These are phyloP conservation scores for Epirrhoe alternata DNA, from an alignment of 2,888 invertebrate genomes.

Conservation along the genomic window DNA sequence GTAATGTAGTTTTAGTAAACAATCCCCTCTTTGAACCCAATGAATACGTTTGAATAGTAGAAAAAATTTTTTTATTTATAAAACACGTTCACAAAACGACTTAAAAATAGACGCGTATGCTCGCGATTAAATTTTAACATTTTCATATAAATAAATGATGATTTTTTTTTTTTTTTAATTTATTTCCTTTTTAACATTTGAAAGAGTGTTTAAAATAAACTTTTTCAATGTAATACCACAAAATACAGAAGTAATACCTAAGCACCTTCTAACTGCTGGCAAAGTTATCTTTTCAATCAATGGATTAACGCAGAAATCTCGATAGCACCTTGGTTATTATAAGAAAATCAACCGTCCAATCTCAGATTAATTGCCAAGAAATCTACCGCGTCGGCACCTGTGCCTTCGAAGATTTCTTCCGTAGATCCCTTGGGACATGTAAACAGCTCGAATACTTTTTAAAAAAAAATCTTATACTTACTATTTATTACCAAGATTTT, in stretches of 20 bases:
- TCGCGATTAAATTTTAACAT: too few relatives aligned
- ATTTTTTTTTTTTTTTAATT: too few relatives aligned
- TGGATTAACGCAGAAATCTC: conserved; percentile 46
- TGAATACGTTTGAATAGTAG: not conserved
- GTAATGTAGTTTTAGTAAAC: too few relatives aligned
- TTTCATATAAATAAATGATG: too few relatives aligned
- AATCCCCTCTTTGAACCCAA: too few relatives aligned
- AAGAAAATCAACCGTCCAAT: conserved; percentile 68
- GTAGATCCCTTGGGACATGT: conserved; percentile 4
- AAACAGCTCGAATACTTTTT: conserved; percentile 31
- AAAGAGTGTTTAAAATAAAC: conserved; percentile 20
- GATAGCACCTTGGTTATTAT: conserved; percentile 57
- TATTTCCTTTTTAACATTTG: not conserved
- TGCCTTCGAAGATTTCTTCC: too few relatives aligned
- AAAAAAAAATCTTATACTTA: too few relatives aligned
- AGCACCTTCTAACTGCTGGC: conserved; percentile 3
- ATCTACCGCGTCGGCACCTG: conserved; percentile 69
- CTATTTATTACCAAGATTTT: too few relatives aligned
- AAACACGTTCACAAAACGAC: too few relatives aligned
- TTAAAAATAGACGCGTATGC: too few relatives aligned
- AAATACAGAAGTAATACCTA: too few relatives aligned
- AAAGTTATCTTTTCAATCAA: conserved; percentile 52
- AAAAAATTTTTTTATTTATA: too few relatives aligned
- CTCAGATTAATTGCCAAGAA: conserved; percentile 62
- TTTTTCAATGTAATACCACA: conserved; percentile 32